phyloP scores from a whole-genome alignment of 2,888 invertebrate genomes.

The Yponomeuta cagnagella region DNA sequence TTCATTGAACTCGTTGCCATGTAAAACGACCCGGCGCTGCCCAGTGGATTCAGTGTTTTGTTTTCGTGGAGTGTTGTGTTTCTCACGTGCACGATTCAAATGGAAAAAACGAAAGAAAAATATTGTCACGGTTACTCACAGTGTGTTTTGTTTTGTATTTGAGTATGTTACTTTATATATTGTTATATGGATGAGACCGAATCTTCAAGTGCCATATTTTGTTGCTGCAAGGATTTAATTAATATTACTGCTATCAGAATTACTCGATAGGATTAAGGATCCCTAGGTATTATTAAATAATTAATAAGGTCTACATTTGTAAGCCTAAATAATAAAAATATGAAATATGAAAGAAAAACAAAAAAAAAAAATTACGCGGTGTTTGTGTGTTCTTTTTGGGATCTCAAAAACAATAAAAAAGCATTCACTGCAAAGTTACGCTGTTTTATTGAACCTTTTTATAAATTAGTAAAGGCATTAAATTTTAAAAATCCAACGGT shows the following conservation, averaged over 20 bases:
- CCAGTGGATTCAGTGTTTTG: constrained; percentile 15
- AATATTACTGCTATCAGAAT: background rate
- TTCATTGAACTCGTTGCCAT: background rate
- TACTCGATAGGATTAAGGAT: constrained; percentile 8
- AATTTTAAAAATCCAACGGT: too few species aligned
- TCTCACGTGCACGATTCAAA: constrained; percentile 51
- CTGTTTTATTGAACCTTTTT: constrained; percentile 26
- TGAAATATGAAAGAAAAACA: constrained; percentile 27
- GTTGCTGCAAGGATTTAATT: background rate
- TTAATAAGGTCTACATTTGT: constrained; percentile 9
- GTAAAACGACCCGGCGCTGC: constrained; percentile 10
- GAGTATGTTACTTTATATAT: constrained; percentile 19
- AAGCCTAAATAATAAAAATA: constrained; percentile 21
- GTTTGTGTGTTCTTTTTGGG: constrained; percentile 72
- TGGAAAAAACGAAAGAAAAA: constrained; percentile 40
- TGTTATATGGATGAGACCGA: constrained; percentile 49
- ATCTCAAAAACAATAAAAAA: constrained; percentile 70
- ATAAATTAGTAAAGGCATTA: too few species aligned
- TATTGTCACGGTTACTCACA: constrained; percentile 34
- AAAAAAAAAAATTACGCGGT: constrained; percentile 46
- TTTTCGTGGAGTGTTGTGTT: constrained; percentile 21
- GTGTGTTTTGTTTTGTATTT: constrained; percentile 36
- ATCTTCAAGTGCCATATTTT: constrained; percentile 66
- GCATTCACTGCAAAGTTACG: constrained; percentile 47
- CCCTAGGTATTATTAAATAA: constrained; percentile 8